Conservation (phyloP, 2,797 vertebrate genomes). For the Catharus ustulatus region DNA sequence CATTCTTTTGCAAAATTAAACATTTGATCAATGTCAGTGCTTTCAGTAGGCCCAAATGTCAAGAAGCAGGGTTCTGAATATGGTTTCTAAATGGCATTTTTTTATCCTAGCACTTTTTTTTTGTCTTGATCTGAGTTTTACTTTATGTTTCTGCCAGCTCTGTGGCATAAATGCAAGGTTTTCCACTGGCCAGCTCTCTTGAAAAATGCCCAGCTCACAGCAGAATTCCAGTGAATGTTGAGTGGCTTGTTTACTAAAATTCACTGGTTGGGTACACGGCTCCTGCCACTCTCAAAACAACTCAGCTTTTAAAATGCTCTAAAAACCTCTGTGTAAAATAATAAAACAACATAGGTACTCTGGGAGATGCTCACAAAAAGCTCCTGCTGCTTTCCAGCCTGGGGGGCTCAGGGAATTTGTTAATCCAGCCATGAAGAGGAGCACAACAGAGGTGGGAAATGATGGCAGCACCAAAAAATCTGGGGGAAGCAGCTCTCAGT, state of each 20-base stretch:
- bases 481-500: not conserved
- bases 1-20: not conserved
- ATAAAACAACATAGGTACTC: not conserved
- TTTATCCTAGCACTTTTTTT: not conserved
- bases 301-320: slow-evolving; percentile 7
- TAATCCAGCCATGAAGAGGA: not conserved
- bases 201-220: not conserved
- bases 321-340: slow-evolving; percentile 19
- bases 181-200: not conserved
- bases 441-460: not conserved
- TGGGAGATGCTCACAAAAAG: not conserved
- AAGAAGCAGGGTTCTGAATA: not conserved
- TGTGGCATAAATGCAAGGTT: not conserved
- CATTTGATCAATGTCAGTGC: not conserved
- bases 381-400: not conserved
- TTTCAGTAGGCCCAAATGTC: not conserved
- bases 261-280: not conserved
- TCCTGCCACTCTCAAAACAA: not conserved
- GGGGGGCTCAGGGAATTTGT: not conserved
- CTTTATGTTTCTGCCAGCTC: not conserved
- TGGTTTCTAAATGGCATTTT: not conserved
- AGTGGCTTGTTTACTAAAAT: slow-evolving; percentile 50
- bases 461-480: not conserved
- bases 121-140: not conserved
- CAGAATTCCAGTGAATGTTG: not conserved